Conservation (phyloP, 1,140 invertebrate species). For the Coboldia fuscipes region DNA sequence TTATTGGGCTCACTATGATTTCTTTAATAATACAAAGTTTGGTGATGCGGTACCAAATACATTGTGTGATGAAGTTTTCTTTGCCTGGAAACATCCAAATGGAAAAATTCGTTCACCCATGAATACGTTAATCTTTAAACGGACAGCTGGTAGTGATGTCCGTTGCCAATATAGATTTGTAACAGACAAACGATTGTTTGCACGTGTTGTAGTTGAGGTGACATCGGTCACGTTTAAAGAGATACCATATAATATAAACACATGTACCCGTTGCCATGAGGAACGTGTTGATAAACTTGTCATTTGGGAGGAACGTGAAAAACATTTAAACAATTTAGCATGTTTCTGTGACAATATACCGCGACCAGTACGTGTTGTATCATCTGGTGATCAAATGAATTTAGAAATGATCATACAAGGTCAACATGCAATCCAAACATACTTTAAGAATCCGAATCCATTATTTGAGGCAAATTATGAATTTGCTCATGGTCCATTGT, state of each 20-base stretch:
- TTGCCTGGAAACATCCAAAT: slow-evolving; percentile 46
- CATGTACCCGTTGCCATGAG: slow-evolving; percentile 61
- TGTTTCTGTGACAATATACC: slow-evolving; percentile 41
- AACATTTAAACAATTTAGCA: slow-evolving; percentile 23
- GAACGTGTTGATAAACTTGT: slow-evolving; percentile 64
- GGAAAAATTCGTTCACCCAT: slow-evolving; percentile 56
- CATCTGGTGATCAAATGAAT: slow-evolving; percentile 51
- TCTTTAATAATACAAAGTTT: slow-evolving; percentile 71
- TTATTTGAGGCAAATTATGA: slow-evolving; percentile 69
- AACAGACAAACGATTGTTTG: slow-evolving; percentile 55
- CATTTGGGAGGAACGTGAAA: slow-evolving; percentile 39
- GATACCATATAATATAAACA: slow-evolving; percentile 51
- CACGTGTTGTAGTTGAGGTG: slow-evolving; percentile 44
- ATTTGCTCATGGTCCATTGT: slow-evolving; percentile 70
- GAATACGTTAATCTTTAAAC: slow-evolving; percentile 69
- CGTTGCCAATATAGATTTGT: slow-evolving; percentile 64
- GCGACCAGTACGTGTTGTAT: slow-evolving; percentile 40
- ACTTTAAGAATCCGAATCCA: slow-evolving; percentile 63
- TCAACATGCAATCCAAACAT: slow-evolving; percentile 56
- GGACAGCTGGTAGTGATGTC: slow-evolving; percentile 39
- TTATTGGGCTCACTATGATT: slow-evolving; percentile 83
- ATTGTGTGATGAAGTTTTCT: slow-evolving; percentile 66
- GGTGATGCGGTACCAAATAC: slow-evolving; percentile 57
- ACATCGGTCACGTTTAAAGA: slow-evolving; percentile 30
- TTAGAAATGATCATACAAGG: slow-evolving; percentile 61